A percentile compares a stretch with the other conserved stretches of the same genome.
Evolutionary conservation across 2,888 invertebrate genomes (phyloP).

Genomic region (Hyppa rectilinea): DNA sequence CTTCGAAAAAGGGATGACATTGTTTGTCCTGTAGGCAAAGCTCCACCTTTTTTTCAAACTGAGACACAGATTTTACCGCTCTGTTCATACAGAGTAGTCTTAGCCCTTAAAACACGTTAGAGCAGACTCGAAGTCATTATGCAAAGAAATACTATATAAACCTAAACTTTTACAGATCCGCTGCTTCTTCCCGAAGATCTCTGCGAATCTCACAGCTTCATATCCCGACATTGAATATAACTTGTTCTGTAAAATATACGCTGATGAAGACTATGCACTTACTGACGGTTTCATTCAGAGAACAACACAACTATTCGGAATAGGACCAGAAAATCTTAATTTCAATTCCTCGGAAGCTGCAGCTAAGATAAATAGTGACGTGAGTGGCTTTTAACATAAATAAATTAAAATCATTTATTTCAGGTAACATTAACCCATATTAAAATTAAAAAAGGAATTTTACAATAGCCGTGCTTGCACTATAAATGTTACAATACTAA

Average conservation of each 20-base stretch:
- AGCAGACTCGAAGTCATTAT: not conserved
- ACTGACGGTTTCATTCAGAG: constrained; percentile 35
- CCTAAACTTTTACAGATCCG: constrained; percentile 32
- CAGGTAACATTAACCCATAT: too few species aligned
- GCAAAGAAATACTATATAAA: not conserved
- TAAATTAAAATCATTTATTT: too few species aligned
- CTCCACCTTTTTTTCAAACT: not conserved
- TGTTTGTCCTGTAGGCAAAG: not conserved
- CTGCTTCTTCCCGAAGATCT: constrained; percentile 33
- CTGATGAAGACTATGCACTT: constrained; percentile 31
- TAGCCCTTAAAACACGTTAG: not conserved
- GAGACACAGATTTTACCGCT: not conserved
- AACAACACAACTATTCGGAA: constrained; percentile 36
- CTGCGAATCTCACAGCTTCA: constrained; percentile 7
- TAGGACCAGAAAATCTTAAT: constrained; percentile 54
- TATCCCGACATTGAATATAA: constrained; percentile 26
- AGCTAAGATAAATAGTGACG: constrained; percentile 54
- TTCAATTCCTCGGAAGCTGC: constrained; percentile 48
- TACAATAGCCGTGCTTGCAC: too few species aligned
- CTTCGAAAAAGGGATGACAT: not conserved
- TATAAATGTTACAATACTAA: too few species aligned
- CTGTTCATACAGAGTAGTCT: not conserved
- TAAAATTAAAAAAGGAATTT: too few species aligned
- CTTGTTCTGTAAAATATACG: constrained; percentile 51
- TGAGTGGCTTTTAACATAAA: constrained; percentile 27